Evolutionary conservation across 2,797 vertebrate species (phyloP), one percentile per base, ranked within the genome.

Genomic region (Girardinus metallicus): DNA sequence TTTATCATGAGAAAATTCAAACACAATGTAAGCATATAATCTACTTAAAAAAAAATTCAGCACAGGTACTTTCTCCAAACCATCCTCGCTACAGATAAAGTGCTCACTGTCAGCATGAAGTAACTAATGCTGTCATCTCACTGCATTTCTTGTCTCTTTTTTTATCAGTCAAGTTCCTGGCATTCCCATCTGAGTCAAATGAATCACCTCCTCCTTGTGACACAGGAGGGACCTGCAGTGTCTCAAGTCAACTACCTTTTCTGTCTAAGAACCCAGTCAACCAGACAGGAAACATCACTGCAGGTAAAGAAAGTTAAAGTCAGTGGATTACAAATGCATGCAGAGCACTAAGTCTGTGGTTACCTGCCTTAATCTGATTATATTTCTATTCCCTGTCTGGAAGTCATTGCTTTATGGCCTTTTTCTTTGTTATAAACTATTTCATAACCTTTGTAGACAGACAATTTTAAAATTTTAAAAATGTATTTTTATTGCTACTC

Each of bases 151-250:
- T 76, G 4, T 87, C 55, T 88, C n/a, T 43, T 83, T 43, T 83
- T 11, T 21, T 57, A 44, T 80, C 47, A 96, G 96, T 95, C 23
- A 94, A 90, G 87, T 94, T 94, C 74, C 83, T 95, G 76, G 87
- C 39, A 1, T 93, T 95, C 73, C 93, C 93, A 0, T 12, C 82
- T 10, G 83, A 91, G 64, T 47, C 44, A 4, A 46, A 36, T 3
- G 79, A 85, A 39, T 43, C 81, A 43, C 39, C 85, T 29, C 60
- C 78, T 36, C 79, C 78, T 41, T 95, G 93, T 92, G 90, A 81
- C 9, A 15, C 36, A 12, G 91, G 80, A 18, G 75, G 77, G 76
- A 94, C 94, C 92, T 95, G 93, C 91, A 92, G 77, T 44, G 2
- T 78, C 53, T 76, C 88, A 2, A 85, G 89, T 49, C 64, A 43